Evolutionary conservation across 2,113 vertebrate genomes (phyloP).

Genomic region (Charina bottae): DNA sequence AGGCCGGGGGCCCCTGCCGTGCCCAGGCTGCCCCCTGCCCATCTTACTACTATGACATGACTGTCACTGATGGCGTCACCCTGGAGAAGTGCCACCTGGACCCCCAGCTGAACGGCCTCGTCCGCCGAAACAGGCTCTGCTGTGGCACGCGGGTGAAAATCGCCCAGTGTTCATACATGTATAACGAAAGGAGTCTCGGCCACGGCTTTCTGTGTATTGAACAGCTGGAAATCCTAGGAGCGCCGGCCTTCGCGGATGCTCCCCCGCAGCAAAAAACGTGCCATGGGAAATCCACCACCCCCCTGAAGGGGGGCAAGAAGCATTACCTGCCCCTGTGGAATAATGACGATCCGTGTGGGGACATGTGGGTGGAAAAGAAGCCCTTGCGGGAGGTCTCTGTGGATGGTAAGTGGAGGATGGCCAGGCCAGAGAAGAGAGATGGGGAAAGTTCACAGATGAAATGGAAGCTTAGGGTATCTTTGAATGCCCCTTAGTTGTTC

Average conservation of each 20-base stretch:
- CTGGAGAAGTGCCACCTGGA: constrained; percentile 77
- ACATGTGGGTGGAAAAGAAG: constrained; percentile 72
- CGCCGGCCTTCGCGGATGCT: constrained; percentile 39
- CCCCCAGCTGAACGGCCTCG: constrained; percentile 70
- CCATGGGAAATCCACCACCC: constrained; percentile 47
- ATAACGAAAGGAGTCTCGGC: constrained; percentile 78
- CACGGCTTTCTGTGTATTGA: constrained; percentile 79
- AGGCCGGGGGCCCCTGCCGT: constrained; percentile 20
- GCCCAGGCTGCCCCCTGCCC: constrained; percentile 43
- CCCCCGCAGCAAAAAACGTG: constrained; percentile 57
- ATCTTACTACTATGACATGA: constrained; percentile 75
- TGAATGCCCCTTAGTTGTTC: background rate
- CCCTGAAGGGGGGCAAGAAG: constrained; percentile 73
- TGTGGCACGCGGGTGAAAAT: constrained; percentile 75
- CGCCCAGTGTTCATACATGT: constrained; percentile 75
- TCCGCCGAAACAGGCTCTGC: constrained; percentile 76
- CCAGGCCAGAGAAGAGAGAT: background rate
- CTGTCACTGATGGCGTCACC: constrained; percentile 75
- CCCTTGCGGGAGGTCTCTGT: constrained; percentile 63
- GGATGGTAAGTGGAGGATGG: constrained; percentile 74
- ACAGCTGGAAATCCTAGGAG: constrained; percentile 48
- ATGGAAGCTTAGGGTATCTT: background rate
- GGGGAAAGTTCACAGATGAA: no score
- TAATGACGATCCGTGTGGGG: constrained; percentile 86
- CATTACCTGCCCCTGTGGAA: constrained; percentile 91